Evolutionary conservation across 2,888 invertebrate genomes (phyloP).

Genomic region (Stenurella melanura): DNA sequence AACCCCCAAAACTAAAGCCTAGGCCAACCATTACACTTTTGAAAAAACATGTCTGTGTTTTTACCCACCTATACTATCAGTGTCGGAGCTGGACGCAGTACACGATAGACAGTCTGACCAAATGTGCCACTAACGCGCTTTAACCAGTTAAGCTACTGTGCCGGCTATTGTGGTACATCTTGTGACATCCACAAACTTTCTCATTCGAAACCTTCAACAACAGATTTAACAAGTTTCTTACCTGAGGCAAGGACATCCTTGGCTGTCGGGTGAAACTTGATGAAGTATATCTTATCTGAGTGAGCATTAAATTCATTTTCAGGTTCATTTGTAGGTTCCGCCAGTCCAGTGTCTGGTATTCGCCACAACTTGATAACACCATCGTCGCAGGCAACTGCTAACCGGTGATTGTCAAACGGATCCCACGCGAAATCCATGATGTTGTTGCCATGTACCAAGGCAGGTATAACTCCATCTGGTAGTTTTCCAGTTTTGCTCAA

Average conservation of each 20-base stretch:
- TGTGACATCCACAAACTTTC: too few species aligned
- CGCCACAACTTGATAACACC: conserved; percentile 75
- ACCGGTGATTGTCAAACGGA: conserved; percentile 83
- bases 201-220: too few species aligned
- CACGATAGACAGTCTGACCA: too few species aligned
- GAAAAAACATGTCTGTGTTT: too few species aligned
- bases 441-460: conserved; percentile 91
- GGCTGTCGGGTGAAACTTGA: conserved; percentile 93
- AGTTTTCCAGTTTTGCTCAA: conserved; percentile 85
- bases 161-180: too few species aligned
- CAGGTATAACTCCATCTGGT: conserved; percentile 88
- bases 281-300: conserved; percentile 92
- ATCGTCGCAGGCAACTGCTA: conserved; percentile 94
- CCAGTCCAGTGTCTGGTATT: conserved; percentile 74
- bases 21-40: too few species aligned
- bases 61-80: too few species aligned
- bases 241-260: conserved; percentile 88
- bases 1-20: too few species aligned
- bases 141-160: too few species aligned
- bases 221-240: conserved; percentile 38
- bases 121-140: too few species aligned
- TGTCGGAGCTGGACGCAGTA: too few species aligned
- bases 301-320: conserved; percentile 84
- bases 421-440: conserved; percentile 97
- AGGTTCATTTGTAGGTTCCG: conserved; percentile 87